Evolutionary conservation across 2,113 vertebrate species (phyloP), one percentile per base, ranked within the genome.

Genomic region (Todiramphus chloris): DNA sequence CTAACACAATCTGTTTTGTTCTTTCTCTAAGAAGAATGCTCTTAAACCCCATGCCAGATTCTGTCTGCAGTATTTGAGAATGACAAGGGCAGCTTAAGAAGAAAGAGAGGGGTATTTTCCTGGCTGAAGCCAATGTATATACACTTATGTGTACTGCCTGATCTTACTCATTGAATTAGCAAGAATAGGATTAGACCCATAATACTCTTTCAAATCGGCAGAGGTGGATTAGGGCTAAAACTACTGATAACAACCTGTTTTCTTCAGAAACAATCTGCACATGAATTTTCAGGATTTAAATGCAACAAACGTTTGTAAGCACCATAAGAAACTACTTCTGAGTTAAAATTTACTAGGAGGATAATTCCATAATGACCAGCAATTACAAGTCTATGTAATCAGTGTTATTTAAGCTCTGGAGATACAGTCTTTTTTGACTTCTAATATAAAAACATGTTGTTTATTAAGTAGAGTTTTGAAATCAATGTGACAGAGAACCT

Each of bases 241-340:
- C 69, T 94, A 84, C 66, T 75, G 66, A 84, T 83, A 93, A 82
- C 39, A 93, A 75, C 73, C 51, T 78, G 20, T 74, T 94, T 92
- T 92, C 50, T 83, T 92, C n/a, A 97, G 64, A 95, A 92, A 84
- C 37, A 93, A 87, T 76, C 74, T 92, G 37, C 83, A 93, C 53
- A 55, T 53, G 48, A 43, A 11, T 93, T 94, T 95, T 77, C 43
- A 48, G 68, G 68, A 89, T 89, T 95, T 89, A 93, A 93, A 90
- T 48, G 53, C 31, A 76, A 78, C 83, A 87, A 35, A 53, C 6
- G 3, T 60, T 73, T 64, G 12, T 48, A 81, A 90, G 39, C 44
- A 39, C 13, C 56, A 5, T 46, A 51, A 75, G 60, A 90, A 88
- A 80, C 44, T 35, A 33, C 13, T 86, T 92, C 39, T 86, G 64